Evolutionary conservation across 1,140 invertebrate species (phyloP).

Genomic region (Zaprionus davidi): DNA sequence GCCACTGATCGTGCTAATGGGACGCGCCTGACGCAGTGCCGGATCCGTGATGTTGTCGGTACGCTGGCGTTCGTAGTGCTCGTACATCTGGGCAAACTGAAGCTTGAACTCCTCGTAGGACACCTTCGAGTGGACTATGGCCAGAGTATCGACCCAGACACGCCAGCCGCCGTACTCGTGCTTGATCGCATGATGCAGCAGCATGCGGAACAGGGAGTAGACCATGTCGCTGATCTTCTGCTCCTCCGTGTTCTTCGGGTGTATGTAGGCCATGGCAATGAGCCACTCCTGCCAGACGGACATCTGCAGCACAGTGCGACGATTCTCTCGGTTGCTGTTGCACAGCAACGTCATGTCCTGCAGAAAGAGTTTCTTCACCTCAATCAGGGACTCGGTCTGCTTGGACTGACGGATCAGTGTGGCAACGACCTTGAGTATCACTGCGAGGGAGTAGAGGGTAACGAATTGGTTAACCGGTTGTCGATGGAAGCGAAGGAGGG

Average conservation of each 20-base stretch:
- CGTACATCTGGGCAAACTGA: constrained; percentile 98
- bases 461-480: not conserved
- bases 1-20: constrained; percentile 97
- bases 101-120: constrained; percentile 98
- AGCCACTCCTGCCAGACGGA: constrained; percentile 99
- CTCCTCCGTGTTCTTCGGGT: constrained; percentile 97
- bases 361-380: constrained; percentile 98
- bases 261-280: constrained; percentile 99
- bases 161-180: constrained; percentile 99
- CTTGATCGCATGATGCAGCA: constrained; percentile 99
- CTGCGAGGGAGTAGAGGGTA: constrained; percentile 84
- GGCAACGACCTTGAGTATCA: constrained; percentile 99
- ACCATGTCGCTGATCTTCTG: constrained; percentile 99
- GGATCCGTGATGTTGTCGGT: constrained; percentile 98
- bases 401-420: constrained; percentile 98
- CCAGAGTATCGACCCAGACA: constrained; percentile 99
- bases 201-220: constrained; percentile 97
- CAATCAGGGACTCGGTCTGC: constrained; percentile 94
- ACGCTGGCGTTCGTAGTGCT: constrained; percentile 96
- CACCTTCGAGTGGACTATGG: constrained; percentile 99
- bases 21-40: constrained; percentile 94
- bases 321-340: constrained; percentile 98
- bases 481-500: not conserved
- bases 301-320: constrained; percentile 99
- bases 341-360: constrained; percentile 98